Conservation (phyloP, 2,113 vertebrate species). For the Pterophyllum scalare region DNA sequence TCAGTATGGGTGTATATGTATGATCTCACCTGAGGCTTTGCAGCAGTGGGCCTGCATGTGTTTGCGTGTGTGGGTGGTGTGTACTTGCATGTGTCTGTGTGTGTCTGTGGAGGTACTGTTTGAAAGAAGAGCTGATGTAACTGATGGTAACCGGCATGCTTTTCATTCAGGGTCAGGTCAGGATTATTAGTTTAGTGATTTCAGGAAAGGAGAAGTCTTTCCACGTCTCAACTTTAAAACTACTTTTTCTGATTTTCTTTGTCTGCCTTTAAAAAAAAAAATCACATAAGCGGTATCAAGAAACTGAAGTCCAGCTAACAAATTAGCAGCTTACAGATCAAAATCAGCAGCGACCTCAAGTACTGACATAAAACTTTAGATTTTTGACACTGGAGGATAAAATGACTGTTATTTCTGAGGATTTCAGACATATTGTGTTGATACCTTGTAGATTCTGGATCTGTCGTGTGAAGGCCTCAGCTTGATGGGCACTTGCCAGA, state of each 20-base stretch:
- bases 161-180: conserved; percentile 25
- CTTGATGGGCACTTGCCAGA: conserved; percentile 87
- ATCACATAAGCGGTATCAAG: not conserved
- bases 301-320: not conserved
- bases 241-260: not conserved
- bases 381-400: not conserved
- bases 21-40: conserved; percentile 34
- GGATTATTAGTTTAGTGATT: conserved; percentile 26
- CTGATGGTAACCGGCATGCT: conserved; percentile 42
- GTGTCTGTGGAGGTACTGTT: conserved; percentile 29
- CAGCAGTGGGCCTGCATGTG: conserved; percentile 30
- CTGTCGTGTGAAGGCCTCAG: conserved; percentile 85
- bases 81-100: conserved; percentile 8
- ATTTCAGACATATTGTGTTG: not conserved
- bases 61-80: conserved; percentile 42
- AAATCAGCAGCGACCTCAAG: not conserved
- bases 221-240: not conserved
- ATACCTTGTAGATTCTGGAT: conserved; percentile 87
- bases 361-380: not conserved
- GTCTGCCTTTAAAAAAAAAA: not conserved
- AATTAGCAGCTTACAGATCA: not conserved
- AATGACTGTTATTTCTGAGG: not conserved
- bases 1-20: conserved; percentile 5
- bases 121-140: conserved; percentile 65
- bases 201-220: conserved; percentile 19